These are phyloP conservation scores for Lycocerus yunnanus DNA, from an alignment of 2,888 invertebrate genomes.

Conservation along the genomic window DNA sequence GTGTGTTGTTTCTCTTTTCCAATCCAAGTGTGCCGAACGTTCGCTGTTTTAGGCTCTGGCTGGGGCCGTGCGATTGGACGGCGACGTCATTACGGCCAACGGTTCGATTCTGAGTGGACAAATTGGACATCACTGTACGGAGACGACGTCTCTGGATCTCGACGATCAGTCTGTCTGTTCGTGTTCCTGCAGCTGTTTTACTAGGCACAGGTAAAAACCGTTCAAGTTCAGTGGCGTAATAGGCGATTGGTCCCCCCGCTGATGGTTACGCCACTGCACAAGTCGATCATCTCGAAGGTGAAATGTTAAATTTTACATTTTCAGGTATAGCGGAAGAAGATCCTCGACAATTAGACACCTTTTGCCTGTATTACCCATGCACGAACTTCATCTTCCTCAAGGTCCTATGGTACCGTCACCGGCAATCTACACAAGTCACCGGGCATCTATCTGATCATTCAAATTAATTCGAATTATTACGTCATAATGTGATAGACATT, in stretches of 20 bases:
- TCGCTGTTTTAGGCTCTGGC: conserved; percentile 77
- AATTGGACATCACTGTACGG: conserved; percentile 55
- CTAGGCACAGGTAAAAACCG: conserved; percentile 52
- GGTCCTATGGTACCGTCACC: conserved; percentile 52
- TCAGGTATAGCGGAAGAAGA: conserved; percentile 50
- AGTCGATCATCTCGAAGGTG: too few relatives aligned
- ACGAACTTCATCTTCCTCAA: conserved; percentile 54
- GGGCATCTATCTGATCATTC: conserved; percentile 55
- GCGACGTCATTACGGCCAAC: conserved; percentile 95
- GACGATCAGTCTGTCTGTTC: conserved; percentile 57
- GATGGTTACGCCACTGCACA: too few relatives aligned
- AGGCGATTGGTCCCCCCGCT: too few relatives aligned
- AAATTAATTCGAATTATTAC: neutral
- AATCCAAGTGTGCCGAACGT: neutral
- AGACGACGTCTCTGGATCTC: conserved; percentile 54
- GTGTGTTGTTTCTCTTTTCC: neutral
- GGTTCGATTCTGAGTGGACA: conserved; percentile 84
- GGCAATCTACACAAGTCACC: conserved; percentile 56
- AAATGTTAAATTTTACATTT: conserved; percentile 26
- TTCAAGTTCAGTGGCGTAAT: too few relatives aligned
- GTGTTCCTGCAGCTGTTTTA: conserved; percentile 55
- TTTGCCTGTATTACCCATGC: conserved; percentile 55
- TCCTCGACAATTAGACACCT: conserved; percentile 54
- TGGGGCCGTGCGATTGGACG: conserved; percentile 92
- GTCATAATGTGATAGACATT: conserved; percentile 22